phyloP scores from a whole-genome alignment of 2,888 invertebrate species.

The Achlya flavicornis region DNA sequence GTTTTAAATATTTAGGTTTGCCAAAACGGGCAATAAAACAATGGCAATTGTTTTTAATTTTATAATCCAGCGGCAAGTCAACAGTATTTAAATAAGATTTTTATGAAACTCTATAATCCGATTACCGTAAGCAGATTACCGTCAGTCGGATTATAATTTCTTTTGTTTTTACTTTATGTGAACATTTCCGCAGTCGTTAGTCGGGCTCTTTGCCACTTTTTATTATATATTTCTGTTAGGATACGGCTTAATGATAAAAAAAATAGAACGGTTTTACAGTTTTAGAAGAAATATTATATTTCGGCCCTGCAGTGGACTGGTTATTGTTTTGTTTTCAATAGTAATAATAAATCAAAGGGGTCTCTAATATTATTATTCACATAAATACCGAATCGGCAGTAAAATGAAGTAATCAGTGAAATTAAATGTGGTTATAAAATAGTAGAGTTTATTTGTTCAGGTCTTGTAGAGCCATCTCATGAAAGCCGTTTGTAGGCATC shows the following conservation, averaged over 20 bases:
- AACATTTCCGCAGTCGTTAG: neutral
- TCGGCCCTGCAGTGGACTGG: too few relatives aligned
- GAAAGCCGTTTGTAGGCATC: too few relatives aligned
- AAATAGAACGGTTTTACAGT: neutral
- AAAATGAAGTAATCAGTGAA: too few relatives aligned
- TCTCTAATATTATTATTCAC: too few relatives aligned
- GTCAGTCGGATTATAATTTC: neutral
- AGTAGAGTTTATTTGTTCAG: too few relatives aligned
- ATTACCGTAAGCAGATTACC: constrained; percentile 16
- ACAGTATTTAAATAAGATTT: neutral
- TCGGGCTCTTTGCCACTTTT: neutral
- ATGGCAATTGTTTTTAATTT: neutral
- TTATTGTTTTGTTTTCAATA: neutral
- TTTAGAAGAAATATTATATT: neutral
- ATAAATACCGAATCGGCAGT: too few relatives aligned
- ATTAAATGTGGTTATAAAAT: too few relatives aligned
- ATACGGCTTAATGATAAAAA: neutral
- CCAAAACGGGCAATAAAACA: neutral
- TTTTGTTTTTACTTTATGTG: constrained; percentile 8
- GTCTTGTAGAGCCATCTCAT: too few relatives aligned
- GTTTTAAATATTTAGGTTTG: neutral
- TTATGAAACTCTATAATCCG: constrained; percentile 18
- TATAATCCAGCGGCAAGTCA: neutral
- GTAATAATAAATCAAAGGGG: too few relatives aligned
- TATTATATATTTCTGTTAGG: neutral